Base-by-base conservation (phyloP, 2,888 invertebrate species). In the Luffia ferchaultella region DNA sequence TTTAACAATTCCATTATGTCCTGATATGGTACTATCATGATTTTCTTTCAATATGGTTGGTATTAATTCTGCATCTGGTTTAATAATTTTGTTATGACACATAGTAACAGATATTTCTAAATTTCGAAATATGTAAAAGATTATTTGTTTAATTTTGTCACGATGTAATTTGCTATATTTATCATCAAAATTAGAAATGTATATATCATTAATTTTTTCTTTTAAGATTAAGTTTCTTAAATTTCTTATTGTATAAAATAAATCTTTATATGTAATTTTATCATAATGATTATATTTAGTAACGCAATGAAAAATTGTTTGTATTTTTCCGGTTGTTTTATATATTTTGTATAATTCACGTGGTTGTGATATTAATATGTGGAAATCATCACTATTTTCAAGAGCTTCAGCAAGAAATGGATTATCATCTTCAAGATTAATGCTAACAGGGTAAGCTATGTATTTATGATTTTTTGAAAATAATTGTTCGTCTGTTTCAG, bases 241-340 rank as follows among this genome's bases (percentile, higher is more conserved):
- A 12, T 53, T 53, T 45, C 30, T 20, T 16, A 53, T 18, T 12
- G 41, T 42, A 16, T 51, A 18, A 46, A 55, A 57, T 42, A 58
- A 17, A 51, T 55, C 48, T 52, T 54, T 40, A 45, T 53, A 54
- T 40, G 46, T 42, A 2, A 53, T 42, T 51, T 55, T 55, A 46
- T 58, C 54, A 51, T 47, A 55, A 50, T 55, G 51, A 45, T 52
- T 54, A 43, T 48, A 16, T 53, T 53, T 54, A 18, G 16, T 51
- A 42, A 51, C 50, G 41, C 52, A 18, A 45, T 55, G 51, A 20
- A 20, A 50, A 41, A 42, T 20, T 20, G 19, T 43, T 40, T 47
- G 46, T 42, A 41, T 41, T 18, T 50, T 53, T 16, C 5, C 44
- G 42, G 9, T 15, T n/a, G 41, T 44, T 50, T 16, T 52, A 20